Evolutionary conservation across 1,140 invertebrate species (phyloP).

Genomic region (Brachionus angularis): DNA sequence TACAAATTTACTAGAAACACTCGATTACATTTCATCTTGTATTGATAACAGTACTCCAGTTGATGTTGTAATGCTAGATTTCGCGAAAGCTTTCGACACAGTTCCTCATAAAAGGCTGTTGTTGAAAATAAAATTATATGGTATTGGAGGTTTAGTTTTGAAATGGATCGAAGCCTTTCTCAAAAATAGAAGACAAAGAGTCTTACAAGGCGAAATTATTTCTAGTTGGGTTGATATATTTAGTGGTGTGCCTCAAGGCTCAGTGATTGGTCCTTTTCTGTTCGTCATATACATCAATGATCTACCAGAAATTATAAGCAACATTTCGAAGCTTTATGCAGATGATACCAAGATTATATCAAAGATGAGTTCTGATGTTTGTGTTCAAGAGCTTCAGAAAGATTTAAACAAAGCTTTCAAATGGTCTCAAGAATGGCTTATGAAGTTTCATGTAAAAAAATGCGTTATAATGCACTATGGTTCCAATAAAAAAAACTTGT

Average conservation of each 20-base stretch:
- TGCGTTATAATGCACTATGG: no score
- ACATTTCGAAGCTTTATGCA: no score
- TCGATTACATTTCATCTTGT: neutral
- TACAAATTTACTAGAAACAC: neutral
- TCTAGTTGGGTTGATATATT: constrained; percentile 44
- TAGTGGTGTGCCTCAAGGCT: constrained; percentile 46
- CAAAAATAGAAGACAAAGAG: constrained; percentile 37
- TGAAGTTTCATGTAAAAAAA: no score
- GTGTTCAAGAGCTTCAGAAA: no score
- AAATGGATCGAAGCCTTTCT: constrained; percentile 45
- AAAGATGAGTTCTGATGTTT: no score
- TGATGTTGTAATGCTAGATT: constrained; percentile 44
- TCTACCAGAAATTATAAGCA: no score
- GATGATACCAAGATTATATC: no score
- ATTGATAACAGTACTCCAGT: constrained; percentile 2
- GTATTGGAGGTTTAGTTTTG: constrained; percentile 30
- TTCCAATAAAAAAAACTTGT: no score
- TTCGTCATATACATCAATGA: constrained; percentile 46
- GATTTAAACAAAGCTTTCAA: no score
- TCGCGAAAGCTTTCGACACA: constrained; percentile 45
- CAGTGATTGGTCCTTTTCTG: constrained; percentile 45
- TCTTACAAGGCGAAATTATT: constrained; percentile 31
- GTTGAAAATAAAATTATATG: constrained; percentile 39
- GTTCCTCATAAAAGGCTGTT: constrained; percentile 44
- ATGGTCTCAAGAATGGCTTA: no score